Evolutionary conservation across 2,888 invertebrate species (phyloP).

Genomic region (Drosophila neutralis): DNA sequence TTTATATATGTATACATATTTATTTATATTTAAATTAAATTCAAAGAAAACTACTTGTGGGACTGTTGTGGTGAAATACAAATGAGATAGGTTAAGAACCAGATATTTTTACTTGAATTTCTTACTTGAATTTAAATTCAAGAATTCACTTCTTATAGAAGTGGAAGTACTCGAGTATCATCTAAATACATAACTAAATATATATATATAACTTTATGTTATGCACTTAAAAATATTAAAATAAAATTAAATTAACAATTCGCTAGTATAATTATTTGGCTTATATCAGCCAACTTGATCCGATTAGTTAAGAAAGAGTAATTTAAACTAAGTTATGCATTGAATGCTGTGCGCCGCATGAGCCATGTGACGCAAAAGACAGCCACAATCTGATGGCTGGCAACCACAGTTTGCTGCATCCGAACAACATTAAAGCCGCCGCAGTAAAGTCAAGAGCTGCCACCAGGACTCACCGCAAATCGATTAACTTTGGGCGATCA

Average conservation of each 20-base stretch:
- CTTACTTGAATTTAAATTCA: background rate
- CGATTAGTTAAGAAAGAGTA: background rate
- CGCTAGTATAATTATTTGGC: background rate
- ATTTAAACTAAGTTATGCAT: background rate
- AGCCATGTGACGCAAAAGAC: slow-evolving; percentile 25
- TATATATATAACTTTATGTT: background rate
- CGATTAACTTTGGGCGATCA: slow-evolving; percentile 76
- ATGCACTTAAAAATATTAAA: background rate
- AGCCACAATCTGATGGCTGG: slow-evolving; percentile 27
- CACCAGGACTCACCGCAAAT: slow-evolving; percentile 57
- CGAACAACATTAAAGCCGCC: slow-evolving; percentile 53
- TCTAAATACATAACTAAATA: background rate
- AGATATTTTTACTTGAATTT: background rate
- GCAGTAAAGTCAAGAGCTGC: slow-evolving; percentile 26
- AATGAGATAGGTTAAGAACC: background rate
- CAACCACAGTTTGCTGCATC: slow-evolving; percentile 36
- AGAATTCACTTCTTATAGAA: background rate
- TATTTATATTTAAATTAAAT: too few relatives aligned
- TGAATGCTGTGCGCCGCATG: background rate
- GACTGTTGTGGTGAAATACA: background rate
- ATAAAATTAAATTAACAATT: background rate
- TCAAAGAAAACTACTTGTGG: too few relatives aligned
- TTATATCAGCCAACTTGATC: background rate
- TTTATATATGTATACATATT: too few relatives aligned
- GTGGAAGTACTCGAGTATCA: background rate